Percentiles rank a stretch among this genome's conserved stretches.
Conservation (phyloP, 2,888 invertebrate genomes). For the Chaitophorus viminalis region DNA sequence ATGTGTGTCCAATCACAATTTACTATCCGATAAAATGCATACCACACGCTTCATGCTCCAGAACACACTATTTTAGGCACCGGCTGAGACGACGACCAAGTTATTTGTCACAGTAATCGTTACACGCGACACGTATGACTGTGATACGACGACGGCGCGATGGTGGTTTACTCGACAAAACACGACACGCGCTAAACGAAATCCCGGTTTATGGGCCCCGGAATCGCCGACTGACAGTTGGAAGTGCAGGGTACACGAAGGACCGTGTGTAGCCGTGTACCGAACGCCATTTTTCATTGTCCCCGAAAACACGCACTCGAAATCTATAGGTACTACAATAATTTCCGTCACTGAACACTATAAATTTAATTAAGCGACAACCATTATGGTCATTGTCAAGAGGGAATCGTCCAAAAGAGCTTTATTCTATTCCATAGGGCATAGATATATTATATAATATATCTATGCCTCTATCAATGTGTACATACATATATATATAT, state of each 20-base stretch:
- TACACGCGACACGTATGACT: background rate
- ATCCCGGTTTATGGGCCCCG: slow-evolving; percentile 24
- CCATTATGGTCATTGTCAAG: background rate
- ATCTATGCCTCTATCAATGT: too few species aligned
- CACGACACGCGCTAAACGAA: background rate
- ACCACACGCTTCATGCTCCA: too few species aligned
- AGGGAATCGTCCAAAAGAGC: background rate
- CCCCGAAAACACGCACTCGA: background rate
- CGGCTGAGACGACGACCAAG: too few species aligned
- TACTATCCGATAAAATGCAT: too few species aligned
- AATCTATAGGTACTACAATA: slow-evolving; percentile 13
- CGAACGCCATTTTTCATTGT: background rate
- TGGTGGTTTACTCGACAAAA: background rate
- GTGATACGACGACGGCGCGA: background rate
- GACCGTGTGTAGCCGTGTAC: too few species aligned
- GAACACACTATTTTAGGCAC: too few species aligned
- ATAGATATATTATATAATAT: too few species aligned
- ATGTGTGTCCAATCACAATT: too few species aligned
- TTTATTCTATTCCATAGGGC: background rate
- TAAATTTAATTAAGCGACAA: slow-evolving; percentile 7
- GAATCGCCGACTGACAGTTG: background rate
- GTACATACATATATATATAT: too few species aligned
- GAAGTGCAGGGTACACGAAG: background rate
- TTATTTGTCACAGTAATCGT: too few species aligned
- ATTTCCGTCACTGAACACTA: background rate